Percentiles rank a stretch among this genome's conserved stretches.
Conservation (phyloP, 2,888 invertebrate genomes). For the Pachliopta kotzebuea region DNA sequence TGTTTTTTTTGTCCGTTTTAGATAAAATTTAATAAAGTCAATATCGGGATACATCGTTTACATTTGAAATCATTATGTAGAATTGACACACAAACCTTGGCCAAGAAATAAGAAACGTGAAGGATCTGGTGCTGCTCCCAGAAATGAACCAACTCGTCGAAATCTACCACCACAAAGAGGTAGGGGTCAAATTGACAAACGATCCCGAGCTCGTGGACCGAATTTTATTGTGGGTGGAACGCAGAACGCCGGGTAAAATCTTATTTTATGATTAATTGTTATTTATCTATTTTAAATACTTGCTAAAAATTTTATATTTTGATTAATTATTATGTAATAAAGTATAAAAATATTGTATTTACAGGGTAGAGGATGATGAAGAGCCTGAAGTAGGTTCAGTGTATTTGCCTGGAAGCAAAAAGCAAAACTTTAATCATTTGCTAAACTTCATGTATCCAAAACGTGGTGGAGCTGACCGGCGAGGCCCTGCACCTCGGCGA, state of each 20-base stretch:
- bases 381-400: conserved; percentile 91
- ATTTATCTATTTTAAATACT: conserved; percentile 9
- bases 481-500: conserved; percentile 54
- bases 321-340: background rate
- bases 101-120: conserved; percentile 84
- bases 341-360: conserved; percentile 13
- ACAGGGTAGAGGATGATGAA: conserved; percentile 77
- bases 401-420: conserved; percentile 91
- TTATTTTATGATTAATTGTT: conserved; percentile 11
- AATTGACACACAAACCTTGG: conserved; percentile 81
- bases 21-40: conserved; percentile 6
- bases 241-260: conserved; percentile 83
- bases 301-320: conserved; percentile 21
- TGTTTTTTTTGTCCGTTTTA: conserved; percentile 5
- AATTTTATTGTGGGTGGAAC: conserved; percentile 81
- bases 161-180: conserved; percentile 85
- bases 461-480: conserved; percentile 67
- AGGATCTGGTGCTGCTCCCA: conserved; percentile 76
- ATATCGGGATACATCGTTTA: conserved; percentile 12
- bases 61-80: conserved; percentile 41
- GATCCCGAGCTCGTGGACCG: conserved; percentile 83
- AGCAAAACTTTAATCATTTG: conserved; percentile 96
- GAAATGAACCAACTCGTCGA: conserved; percentile 82
- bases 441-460: conserved; percentile 94
- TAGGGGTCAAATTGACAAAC: conserved; percentile 86